These are phyloP conservation scores for Octopus sinensis DNA, from an alignment of 1,140 invertebrate genomes.

Conservation along the genomic window DNA sequence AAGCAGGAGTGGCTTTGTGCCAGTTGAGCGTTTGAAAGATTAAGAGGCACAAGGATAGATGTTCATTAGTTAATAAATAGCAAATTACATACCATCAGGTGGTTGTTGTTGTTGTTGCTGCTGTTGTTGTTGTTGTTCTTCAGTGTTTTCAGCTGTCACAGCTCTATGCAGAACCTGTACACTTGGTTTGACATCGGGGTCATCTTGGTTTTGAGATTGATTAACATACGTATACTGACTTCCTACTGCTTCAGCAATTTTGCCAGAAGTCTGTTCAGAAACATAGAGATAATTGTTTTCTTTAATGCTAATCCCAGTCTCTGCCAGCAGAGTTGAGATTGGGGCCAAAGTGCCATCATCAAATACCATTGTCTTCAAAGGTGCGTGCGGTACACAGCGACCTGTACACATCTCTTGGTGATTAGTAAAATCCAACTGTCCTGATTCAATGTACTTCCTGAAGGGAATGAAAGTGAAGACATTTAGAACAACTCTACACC, in stretches of 20 bases:
- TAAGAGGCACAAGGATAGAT: no score
- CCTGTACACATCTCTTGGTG: conserved; percentile 51
- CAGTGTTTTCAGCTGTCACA: conserved; percentile 1
- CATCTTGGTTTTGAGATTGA: neutral
- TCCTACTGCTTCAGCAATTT: neutral
- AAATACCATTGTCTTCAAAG: conserved; percentile 18
- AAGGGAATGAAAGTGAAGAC: neutral
- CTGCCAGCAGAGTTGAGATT: neutral
- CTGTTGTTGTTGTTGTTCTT: neutral
- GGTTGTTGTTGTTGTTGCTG: no score
- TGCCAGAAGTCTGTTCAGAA: neutral
- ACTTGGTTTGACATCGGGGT: conserved; percentile 14
- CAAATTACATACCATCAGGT: neutral
- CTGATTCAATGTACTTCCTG: conserved; percentile 56
- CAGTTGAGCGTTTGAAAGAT: no score
- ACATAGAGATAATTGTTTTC: neutral
- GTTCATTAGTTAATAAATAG: no score
- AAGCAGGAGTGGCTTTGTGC: no score
- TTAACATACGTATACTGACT: neutral
- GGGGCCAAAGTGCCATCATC: conserved; percentile 14
- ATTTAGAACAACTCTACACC: no score
- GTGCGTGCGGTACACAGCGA: conserved; percentile 40
- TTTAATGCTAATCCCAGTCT: neutral
- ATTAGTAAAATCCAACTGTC: conserved; percentile 52
- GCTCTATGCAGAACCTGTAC: neutral